phyloP scores from a whole-genome alignment of 92 coral and sea anemone genomes.

The Isaurus tuberculatus region DNA sequence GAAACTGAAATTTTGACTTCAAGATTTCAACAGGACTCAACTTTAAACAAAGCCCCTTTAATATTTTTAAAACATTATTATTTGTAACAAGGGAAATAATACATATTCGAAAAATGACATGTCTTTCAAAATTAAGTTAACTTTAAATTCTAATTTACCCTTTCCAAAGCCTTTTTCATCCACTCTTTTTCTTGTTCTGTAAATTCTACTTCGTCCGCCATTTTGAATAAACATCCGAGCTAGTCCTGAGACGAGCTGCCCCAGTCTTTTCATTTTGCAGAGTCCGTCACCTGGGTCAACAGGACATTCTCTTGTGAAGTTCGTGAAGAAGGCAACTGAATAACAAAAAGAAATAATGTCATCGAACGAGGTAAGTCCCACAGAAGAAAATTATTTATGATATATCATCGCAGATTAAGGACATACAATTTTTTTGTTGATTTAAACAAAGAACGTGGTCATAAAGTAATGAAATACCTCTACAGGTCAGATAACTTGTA shows the following conservation, averaged over 20 bases:
- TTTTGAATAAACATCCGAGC: not conserved
- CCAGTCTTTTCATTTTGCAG: not conserved
- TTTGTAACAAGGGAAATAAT: too few relatives aligned
- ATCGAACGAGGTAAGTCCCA: not conserved
- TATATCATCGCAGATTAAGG: not conserved
- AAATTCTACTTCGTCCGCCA: slow-evolving; percentile 34
- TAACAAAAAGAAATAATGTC: not conserved
- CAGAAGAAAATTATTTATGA: not conserved
- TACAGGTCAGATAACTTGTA: not conserved
- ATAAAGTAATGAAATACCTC: too few relatives aligned
- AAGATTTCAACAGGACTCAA: too few relatives aligned
- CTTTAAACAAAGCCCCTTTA: too few relatives aligned
- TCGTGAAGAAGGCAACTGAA: not conserved
- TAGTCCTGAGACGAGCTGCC: slow-evolving; percentile 34
- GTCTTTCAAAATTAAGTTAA: too few relatives aligned
- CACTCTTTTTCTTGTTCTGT: slow-evolving; percentile 31
- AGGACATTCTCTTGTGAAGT: not conserved
- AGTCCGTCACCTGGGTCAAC: not conserved
- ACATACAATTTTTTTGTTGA: not conserved
- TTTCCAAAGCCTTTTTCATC: slow-evolving; percentile 40
- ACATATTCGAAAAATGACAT: too few relatives aligned
- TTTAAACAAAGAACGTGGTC: not conserved
- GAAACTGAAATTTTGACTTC: too few relatives aligned
- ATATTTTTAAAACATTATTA: too few relatives aligned
- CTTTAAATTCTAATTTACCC: slow-evolving; percentile 4